phyloP scores from a whole-genome alignment of 2,113 vertebrate species.

The Aegotheles bennettii region DNA sequence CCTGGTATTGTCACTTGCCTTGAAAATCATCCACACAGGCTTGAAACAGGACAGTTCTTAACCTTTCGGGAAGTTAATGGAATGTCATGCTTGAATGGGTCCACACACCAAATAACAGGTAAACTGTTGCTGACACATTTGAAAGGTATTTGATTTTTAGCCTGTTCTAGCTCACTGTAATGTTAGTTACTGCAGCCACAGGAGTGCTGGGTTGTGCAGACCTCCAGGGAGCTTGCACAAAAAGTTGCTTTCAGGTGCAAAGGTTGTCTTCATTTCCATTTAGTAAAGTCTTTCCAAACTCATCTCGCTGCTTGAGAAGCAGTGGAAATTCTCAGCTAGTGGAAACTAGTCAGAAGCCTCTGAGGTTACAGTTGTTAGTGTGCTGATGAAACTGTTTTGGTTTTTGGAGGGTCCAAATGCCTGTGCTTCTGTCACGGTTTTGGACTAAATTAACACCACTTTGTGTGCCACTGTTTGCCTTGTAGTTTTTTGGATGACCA shows the following conservation, averaged over 20 bases:
- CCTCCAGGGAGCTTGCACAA: not conserved
- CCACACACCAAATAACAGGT: conserved; percentile 86
- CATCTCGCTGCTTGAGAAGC: not conserved
- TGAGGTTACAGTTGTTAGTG: not conserved
- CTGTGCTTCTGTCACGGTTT: not conserved
- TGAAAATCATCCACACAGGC: conserved; percentile 91
- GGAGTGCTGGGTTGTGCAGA: not conserved
- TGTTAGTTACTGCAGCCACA: not conserved
- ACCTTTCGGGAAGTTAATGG: conserved; percentile 92
- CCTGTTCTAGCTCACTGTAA: not conserved
- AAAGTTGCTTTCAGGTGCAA: not conserved
- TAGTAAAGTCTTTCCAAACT: not conserved
- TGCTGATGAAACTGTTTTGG: not conserved
- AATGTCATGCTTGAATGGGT: conserved; percentile 88
- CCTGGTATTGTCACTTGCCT: conserved; percentile 93
- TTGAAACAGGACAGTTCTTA: conserved; percentile 90
- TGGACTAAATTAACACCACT: not conserved
- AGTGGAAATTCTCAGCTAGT: not conserved
- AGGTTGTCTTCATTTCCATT: not conserved
- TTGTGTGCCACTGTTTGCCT: not conserved
- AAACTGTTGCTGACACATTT: not conserved
- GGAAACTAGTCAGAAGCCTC: not conserved
- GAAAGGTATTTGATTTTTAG: not conserved
- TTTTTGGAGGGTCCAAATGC: not conserved
- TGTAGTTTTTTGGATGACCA: not conserved